Evolutionary conservation across 2,888 invertebrate species (phyloP).

Genomic region (Ophioninae sp.): DNA sequence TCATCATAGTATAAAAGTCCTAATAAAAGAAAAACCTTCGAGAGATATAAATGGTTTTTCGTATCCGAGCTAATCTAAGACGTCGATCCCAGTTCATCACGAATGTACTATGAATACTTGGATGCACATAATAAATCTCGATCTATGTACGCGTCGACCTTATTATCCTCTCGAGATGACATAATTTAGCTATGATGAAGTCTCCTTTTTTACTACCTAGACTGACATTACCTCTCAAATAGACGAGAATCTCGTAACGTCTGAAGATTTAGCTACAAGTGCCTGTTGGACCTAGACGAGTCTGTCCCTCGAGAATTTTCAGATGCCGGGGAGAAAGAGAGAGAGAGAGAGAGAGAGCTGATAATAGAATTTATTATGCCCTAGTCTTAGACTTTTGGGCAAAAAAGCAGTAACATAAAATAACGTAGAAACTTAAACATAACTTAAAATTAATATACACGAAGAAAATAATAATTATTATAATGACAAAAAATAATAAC

Average conservation of each 20-base stretch:
- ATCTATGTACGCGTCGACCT: conserved; percentile 24
- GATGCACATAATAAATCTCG: conserved; percentile 26
- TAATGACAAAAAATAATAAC: too few relatives aligned
- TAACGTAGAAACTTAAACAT: too few relatives aligned
- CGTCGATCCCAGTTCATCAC: background rate
- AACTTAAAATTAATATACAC: too few relatives aligned
- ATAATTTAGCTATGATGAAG: conserved; percentile 29
- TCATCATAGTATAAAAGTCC: too few relatives aligned
- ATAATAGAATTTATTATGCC: too few relatives aligned
- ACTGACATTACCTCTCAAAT: conserved; percentile 9
- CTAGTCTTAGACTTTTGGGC: too few relatives aligned
- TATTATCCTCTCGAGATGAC: conserved; percentile 34
- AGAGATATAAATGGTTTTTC: background rate
- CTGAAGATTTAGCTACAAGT: conserved; percentile 36
- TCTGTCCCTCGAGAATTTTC: conserved; percentile 25
- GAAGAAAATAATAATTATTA: too few relatives aligned
- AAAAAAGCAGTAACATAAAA: too few relatives aligned
- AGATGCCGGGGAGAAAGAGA: conserved; percentile 34
- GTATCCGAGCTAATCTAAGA: too few relatives aligned
- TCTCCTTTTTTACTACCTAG: background rate
- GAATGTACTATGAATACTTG: background rate
- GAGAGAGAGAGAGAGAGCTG: conserved; percentile 16
- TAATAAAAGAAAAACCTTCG: too few relatives aligned
- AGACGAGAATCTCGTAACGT: conserved; percentile 21
- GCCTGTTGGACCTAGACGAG: conserved; percentile 12